A percentile compares a stretch with the other conserved stretches of the same genome.
Evolutionary conservation across 1,140 invertebrate genomes (phyloP).

Genomic region (Drosophila nigrodunni): DNA sequence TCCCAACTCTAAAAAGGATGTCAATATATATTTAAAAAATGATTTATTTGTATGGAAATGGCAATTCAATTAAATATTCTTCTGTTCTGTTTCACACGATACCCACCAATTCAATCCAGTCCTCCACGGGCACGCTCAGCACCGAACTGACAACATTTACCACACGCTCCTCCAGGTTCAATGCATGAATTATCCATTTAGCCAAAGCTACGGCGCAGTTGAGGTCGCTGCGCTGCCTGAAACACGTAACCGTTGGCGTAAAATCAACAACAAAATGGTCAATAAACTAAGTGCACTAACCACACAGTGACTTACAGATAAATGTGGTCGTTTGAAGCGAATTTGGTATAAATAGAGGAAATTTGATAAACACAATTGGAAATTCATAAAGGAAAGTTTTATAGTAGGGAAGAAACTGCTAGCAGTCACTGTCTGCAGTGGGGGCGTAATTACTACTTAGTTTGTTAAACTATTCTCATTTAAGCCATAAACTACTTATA

Average conservation of each 20-base stretch:
- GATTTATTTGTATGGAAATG: not conserved
- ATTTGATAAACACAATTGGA: not conserved
- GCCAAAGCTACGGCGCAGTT: slow-evolving; percentile 74
- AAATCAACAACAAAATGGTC: slow-evolving; percentile 24
- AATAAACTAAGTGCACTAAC: slow-evolving; percentile 22
- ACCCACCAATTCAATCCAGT: slow-evolving; percentile 77
- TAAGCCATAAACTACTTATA: no score
- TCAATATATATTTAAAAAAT: not conserved
- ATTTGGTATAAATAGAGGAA: not conserved
- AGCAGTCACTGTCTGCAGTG: slow-evolving; percentile 14
- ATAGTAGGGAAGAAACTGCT: not conserved
- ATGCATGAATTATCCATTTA: slow-evolving; percentile 73
- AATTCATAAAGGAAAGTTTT: not conserved
- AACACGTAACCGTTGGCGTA: slow-evolving; percentile 26
- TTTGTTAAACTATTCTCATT: no score
- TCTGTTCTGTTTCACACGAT: slow-evolving; percentile 3
- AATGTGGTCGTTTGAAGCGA: not conserved
- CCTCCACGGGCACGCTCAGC: slow-evolving; percentile 71
- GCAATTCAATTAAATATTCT: slow-evolving; percentile 1
- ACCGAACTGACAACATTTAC: slow-evolving; percentile 73
- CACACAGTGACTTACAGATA: slow-evolving; percentile 14
- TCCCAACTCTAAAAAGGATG: slow-evolving; percentile 73
- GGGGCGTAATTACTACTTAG: slow-evolving; percentile 16
- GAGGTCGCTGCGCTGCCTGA: slow-evolving; percentile 74
- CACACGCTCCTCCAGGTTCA: slow-evolving; percentile 78